Base-by-base conservation (phyloP, 2,797 vertebrate species). In the Artibeus jamaicensis region DNA sequence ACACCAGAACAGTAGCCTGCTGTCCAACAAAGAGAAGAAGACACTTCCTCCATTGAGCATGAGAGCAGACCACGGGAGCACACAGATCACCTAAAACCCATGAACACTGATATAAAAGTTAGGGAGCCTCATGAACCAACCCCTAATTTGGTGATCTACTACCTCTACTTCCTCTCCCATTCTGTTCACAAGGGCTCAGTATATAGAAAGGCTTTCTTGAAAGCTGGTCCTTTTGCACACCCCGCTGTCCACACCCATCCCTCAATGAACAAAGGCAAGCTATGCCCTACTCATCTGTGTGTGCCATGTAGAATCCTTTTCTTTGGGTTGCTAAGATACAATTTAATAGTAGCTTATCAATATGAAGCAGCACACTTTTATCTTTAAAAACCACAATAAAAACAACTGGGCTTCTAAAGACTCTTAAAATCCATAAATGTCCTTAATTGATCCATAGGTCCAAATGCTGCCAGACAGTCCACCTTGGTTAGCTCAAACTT, bases 401-500 rank as follows among this genome's bases (percentile, higher is more conserved):
- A 90, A 59, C 21, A 77, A 48, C 44, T 76, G 15, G 76, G 12
- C 42, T 76, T 73, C 44, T 86, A n/a, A 91, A 55, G 77, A 79
- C 22, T 86, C n/a, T 76, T 89, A 14, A 96, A 97, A 71, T 32
- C 18, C 57, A 53, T 90, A 46, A 42, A 79, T 76, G 94, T 68
- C 44, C 91, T 91, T 82, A 93, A 93, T 71, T 94, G 67, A 95
- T 82, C 93, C 42, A 16, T 16, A 55, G 89, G 59, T 79, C 83
- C 29, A 53, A 90, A 57, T 7, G 24, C 57, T 71, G 15, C 62
- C 92, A 86, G 78, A 34, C 44, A 65, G 53, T 89, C 39, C n/a
- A 89, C 76, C 29, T 65, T 65, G 78, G 90, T 92, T 93, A 96
- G 86, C 77, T 91, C 37, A 84, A 87, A 73, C 10, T 83, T 32